These are phyloP conservation scores for Channallabes apus DNA, from an alignment of 2,797 vertebrate genomes.

Conservation along the genomic window DNA sequence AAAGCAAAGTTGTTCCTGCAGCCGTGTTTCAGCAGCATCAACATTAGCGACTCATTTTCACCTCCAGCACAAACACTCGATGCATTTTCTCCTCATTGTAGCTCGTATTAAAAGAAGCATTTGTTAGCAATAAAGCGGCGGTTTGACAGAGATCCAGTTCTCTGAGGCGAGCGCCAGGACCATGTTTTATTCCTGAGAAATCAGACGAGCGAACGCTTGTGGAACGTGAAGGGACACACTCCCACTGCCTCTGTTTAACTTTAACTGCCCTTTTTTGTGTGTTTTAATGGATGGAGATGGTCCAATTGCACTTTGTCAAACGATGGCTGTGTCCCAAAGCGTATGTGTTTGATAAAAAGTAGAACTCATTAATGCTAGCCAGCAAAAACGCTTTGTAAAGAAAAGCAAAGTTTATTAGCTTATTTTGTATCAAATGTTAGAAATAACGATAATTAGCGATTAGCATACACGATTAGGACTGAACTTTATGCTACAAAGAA, in stretches of 20 bases:
- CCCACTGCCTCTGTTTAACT: slow-evolving; percentile 61
- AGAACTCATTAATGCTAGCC: slow-evolving; percentile 12
- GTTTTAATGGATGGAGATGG: slow-evolving; percentile 36
- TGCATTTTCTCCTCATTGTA: slow-evolving; percentile 59
- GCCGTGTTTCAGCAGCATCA: slow-evolving; percentile 57
- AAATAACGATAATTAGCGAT: not conserved
- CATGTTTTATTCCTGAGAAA: slow-evolving; percentile 67
- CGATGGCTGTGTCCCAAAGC: slow-evolving; percentile 7
- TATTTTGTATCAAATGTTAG: not conserved
- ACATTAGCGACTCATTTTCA: slow-evolving; percentile 76
- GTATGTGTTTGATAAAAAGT: slow-evolving; percentile 11
- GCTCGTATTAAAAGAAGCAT: slow-evolving; percentile 75
- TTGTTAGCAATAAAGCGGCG: slow-evolving; percentile 79
- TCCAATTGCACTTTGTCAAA: slow-evolving; percentile 30
- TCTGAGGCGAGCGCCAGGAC: slow-evolving; percentile 60
- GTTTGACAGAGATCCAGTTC: slow-evolving; percentile 73
- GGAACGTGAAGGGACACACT: slow-evolving; percentile 63
- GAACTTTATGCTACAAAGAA: not conserved
- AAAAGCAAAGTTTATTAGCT: not conserved
- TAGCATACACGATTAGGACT: not conserved
- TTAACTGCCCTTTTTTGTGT: slow-evolving; percentile 62
- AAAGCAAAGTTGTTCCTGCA: not conserved
- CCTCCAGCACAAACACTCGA: slow-evolving; percentile 77
- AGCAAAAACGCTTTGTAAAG: not conserved
- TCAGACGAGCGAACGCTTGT: slow-evolving; percentile 54